Conservation (phyloP, 2,888 invertebrate genomes). For the Apeira syringaria region DNA sequence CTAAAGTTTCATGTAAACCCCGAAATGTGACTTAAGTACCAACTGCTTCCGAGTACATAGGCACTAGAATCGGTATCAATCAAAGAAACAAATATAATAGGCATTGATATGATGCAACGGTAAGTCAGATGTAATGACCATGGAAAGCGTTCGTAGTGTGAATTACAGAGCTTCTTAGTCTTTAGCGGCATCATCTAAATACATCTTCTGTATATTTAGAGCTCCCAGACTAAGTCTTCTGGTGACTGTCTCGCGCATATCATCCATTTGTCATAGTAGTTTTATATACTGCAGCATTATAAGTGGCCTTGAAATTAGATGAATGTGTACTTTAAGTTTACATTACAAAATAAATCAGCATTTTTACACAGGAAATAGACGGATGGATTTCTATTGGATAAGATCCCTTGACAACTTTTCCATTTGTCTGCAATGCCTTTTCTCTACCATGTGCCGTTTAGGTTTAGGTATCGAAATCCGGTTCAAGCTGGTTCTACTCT, state of each 20-base stretch:
- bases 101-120: constrained; percentile 69
- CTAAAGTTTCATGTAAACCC: constrained; percentile 41
- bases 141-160: constrained; percentile 65
- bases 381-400: constrained; percentile 11
- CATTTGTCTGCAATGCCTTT: no score
- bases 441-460: no score
- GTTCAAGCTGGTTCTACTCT: no score
- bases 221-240: constrained; percentile 57
- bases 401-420: no score
- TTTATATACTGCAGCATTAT: constrained; percentile 56
- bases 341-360: constrained; percentile 31
- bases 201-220: constrained; percentile 57
- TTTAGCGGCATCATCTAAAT: constrained; percentile 70
- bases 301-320: constrained; percentile 58
- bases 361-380: constrained; percentile 6
- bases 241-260: constrained; percentile 58
- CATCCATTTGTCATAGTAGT: constrained; percentile 70
- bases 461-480: no score
- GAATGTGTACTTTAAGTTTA: constrained; percentile 48
- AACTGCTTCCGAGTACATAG: background rate
- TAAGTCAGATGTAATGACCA: constrained; percentile 73
- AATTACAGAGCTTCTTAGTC: constrained; percentile 68
- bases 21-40: constrained; percentile 61
- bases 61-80: constrained; percentile 44
- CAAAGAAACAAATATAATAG: constrained; percentile 38